Base-by-base conservation (phyloP, 2,113 vertebrate genomes). In the Spizaetus ornatus region DNA sequence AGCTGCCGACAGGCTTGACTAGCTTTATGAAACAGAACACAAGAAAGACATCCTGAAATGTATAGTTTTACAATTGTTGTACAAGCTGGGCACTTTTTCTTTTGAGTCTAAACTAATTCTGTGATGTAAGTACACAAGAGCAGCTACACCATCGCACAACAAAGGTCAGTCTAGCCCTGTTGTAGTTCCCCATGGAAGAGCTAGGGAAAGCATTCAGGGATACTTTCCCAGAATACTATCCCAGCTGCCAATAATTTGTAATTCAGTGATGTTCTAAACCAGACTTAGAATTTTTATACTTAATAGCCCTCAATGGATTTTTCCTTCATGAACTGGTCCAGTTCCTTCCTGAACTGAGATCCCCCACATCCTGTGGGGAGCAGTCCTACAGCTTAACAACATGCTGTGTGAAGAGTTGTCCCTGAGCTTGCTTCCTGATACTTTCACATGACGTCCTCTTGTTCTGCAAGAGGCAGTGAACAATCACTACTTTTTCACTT, bases 231-330 rank as follows among this genome's bases (percentile, higher is more conserved):
- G 95, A 96, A 93, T 72, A 91, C 34, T 16, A 2, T 65, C n/a
- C 43, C 93, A 94, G 90, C 89, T 96, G 95, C 73, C 95, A 96
- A 72, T 91, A 80, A 76, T 94, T 91, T 82, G 11, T 50, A 88
- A 88, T 69, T 94, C 34, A 79, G 38, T 53, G 70, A 72, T 85
- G 70, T 85, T 95, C 74, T 93, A 79, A 94, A 82, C 21, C 77
- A 91, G 91, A 84, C 18, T 80, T 62, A 32, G 19, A 77, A 32
- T n/a, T 84, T 91, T 84, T 93, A 11, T 87, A 48, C 19, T 91
- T 76, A 87, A 94, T 72, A 65, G 12, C 66, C 22, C 84, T 91
- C 95, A 85, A 23, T 72, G 84, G 93, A 95, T 56, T 94, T 95
- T 96, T 95, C 10, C 10, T 94, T 94, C 47, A 85, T 42, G 27